Percentiles rank a stretch among this genome's conserved stretches.
These are phyloP conservation scores for Drosophila kurseongensis DNA, from an alignment of 1,140 invertebrate species.

Conservation along the genomic window DNA sequence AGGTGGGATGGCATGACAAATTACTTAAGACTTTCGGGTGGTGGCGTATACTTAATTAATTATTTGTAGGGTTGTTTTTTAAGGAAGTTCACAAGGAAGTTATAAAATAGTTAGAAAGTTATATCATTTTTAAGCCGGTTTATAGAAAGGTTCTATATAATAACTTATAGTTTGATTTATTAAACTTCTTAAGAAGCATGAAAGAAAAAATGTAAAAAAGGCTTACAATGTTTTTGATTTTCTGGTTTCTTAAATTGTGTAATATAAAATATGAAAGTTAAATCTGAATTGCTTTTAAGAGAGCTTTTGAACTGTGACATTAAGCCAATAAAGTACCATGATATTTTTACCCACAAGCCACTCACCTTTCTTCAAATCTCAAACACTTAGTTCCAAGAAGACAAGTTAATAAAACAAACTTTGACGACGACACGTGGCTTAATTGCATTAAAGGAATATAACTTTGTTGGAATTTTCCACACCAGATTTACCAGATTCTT, in stretches of 20 bases:
- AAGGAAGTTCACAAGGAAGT: too few species aligned
- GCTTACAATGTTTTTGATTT: too few species aligned
- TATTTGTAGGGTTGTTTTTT: not conserved
- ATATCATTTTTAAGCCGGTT: too few species aligned
- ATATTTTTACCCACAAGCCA: not conserved
- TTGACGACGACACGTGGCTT: slow-evolving; percentile 69
- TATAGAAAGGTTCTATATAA: too few species aligned
- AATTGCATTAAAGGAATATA: slow-evolving; percentile 65
- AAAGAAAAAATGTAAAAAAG: too few species aligned
- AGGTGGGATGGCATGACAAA: slow-evolving; percentile 17
- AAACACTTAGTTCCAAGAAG: slow-evolving; percentile 15
- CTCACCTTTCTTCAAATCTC: not conserved
- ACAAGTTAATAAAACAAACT: slow-evolving; percentile 78
- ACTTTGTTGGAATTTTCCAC: slow-evolving; percentile 55
- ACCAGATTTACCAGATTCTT: slow-evolving; percentile 5
- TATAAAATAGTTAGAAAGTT: too few species aligned
- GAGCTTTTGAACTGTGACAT: slow-evolving; percentile 1
- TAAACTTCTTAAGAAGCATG: too few species aligned
- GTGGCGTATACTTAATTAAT: slow-evolving; percentile 12
- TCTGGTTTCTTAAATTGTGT: too few species aligned
- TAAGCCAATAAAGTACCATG: slow-evolving; percentile 10
- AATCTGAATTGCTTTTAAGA: not conserved
- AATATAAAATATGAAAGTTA: not conserved
- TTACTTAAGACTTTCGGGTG: not conserved
- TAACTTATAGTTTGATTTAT: too few species aligned